A percentile compares a stretch with the other conserved stretches of the same genome.
These are phyloP conservation scores for Drosophila grimshawi DNA, from an alignment of 1,140 invertebrate species.

Conservation along the genomic window DNA sequence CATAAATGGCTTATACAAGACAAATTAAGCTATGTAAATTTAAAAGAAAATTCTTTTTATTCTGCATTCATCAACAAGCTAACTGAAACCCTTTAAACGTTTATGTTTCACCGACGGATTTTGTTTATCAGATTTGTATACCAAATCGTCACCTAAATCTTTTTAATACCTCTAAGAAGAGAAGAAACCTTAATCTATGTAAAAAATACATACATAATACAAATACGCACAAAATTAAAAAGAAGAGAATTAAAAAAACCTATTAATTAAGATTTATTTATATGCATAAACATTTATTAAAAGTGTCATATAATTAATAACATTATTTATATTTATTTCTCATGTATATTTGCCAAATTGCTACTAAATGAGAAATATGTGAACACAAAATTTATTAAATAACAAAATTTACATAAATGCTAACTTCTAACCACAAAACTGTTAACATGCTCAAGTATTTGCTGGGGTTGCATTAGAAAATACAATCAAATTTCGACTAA, in stretches of 20 bases:
- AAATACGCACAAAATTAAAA: too few species aligned
- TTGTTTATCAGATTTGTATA: too few species aligned
- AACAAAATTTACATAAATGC: not conserved
- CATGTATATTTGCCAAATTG: not conserved
- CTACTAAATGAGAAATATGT: not conserved
- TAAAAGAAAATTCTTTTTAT: too few species aligned
- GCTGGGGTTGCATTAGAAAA: not conserved
- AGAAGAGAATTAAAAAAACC: not conserved
- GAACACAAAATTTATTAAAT: not conserved
- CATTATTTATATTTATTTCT: not conserved
- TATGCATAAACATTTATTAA: conserved; percentile 7
- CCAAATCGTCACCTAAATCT: too few species aligned
- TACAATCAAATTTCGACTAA: conserved; percentile 39
- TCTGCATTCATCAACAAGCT: too few species aligned
- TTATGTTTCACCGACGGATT: too few species aligned
- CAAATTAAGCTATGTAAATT: too few species aligned
- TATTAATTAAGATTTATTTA: not conserved
- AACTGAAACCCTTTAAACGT: too few species aligned
- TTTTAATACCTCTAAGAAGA: too few species aligned
- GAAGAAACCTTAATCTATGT: too few species aligned
- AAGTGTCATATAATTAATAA: not conserved
- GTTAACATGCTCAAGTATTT: conserved; percentile 2
- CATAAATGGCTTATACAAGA: too few species aligned
- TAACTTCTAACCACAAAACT: conserved; percentile 7
- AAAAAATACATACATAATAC: too few species aligned